Evolutionary conservation across 2,888 invertebrate species (phyloP), one percentile per base, ranked within the genome.

Genomic region (Amblyjoppa proteus): DNA sequence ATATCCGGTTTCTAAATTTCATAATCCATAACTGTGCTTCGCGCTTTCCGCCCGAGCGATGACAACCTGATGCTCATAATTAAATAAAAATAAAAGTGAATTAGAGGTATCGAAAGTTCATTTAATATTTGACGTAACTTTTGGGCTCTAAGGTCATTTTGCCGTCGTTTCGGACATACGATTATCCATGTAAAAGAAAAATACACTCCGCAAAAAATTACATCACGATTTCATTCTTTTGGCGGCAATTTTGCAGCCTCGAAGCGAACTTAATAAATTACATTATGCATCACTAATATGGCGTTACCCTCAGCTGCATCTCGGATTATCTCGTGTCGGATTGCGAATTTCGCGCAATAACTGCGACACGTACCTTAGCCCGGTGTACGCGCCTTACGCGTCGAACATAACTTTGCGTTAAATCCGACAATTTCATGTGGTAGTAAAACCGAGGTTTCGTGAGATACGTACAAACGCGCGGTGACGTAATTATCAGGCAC

Each of bases 401-500:
- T 49, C 45, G 16, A 49, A 49, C 45, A 16, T 49, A 49, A 49
- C 45, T 49, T 49, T 16, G 16, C 45, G 45, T 49, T 49, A 78
- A 78, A 34, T 64, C 41, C 20, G 75, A 70, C 75, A 80, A 75
- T 45, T 66, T 75, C 70, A 49, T 64, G 53, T 20, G 68, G 49
- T 45, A 69, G 61, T 80, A 45, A 25, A 66, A 75, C 69, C 38
- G 74, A 71, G 70, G 86, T 79, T 58, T 83, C 82, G 77, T 49
- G 81, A 78, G 73, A 83, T 85, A 87, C 87, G 81, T 88, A 81
- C 82, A 87, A 84, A 86, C 71, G 68, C 58, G 68, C 71, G 85
- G 79, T 90, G 88, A 90, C 88, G 87, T 89, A 91, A 91, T 91
- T 90, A 91, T 90, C 90, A 88, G 88, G 70, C 58, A 78, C 80